Percentiles rank a stretch among this genome's conserved stretches.
These are phyloP conservation scores for Craterocephalus amniculus DNA, from an alignment of 2,797 vertebrate genomes.

Conservation along the genomic window DNA sequence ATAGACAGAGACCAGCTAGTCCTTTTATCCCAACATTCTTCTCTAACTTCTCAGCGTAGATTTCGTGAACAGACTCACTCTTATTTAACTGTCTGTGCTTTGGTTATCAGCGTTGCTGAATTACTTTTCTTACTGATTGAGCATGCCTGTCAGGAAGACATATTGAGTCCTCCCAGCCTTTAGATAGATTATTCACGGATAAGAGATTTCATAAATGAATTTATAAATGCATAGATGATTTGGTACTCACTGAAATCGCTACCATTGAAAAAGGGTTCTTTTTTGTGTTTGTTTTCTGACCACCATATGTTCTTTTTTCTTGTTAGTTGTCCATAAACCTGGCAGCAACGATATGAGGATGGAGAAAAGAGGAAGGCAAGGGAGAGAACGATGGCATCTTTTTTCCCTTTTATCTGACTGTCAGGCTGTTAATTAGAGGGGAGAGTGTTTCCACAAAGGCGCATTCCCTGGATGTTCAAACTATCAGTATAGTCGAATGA, in stretches of 20 bases:
- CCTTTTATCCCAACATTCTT: neutral
- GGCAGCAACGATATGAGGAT: conserved; percentile 1
- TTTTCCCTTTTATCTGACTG: conserved; percentile 33
- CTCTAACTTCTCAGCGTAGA: neutral
- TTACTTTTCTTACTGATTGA: neutral
- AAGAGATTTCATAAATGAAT: neutral
- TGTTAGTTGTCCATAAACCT: conserved; percentile 13
- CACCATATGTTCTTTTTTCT: conserved; percentile 5
- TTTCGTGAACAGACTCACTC: neutral
- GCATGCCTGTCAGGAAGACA: neutral
- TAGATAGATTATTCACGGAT: neutral
- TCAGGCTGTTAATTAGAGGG: conserved; percentile 61
- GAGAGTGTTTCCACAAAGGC: conserved; percentile 74
- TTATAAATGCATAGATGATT: neutral
- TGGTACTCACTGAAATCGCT: neutral
- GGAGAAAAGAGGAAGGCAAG: neutral
- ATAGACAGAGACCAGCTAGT: fast-evolving
- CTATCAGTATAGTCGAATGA: conserved; percentile 70
- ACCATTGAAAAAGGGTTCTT: neutral
- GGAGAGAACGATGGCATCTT: conserved; percentile 22
- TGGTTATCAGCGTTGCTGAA: neutral
- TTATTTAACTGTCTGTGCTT: neutral
- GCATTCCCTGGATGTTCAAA: conserved; percentile 76
- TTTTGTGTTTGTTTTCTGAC: neutral
- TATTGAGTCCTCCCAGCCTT: neutral